Evolutionary conservation across 2,797 vertebrate genomes (phyloP).

Genomic region (Mormyrus hasselquistii): DNA sequence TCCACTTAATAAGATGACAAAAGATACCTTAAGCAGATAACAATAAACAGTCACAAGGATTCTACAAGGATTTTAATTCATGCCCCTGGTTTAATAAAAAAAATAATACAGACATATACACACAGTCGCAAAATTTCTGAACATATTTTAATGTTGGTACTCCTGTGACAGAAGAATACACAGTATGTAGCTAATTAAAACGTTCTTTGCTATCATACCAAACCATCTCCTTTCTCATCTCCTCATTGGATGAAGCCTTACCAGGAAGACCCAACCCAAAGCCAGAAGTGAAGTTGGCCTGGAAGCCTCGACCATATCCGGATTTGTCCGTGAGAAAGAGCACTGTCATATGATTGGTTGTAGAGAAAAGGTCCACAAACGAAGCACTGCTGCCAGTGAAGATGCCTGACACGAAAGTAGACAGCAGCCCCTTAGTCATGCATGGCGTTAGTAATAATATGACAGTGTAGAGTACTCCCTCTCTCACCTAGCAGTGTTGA

Average conservation of each 20-base stretch:
- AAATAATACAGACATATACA: background rate
- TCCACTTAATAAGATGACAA: background rate
- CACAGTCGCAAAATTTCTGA: background rate
- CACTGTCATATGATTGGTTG: conserved; percentile 72
- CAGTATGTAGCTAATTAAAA: background rate
- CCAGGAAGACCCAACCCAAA: conserved; percentile 69
- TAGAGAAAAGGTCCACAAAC: conserved; percentile 72
- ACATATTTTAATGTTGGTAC: background rate
- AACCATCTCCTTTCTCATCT: background rate
- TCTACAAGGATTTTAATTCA: background rate
- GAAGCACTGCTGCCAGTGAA: conserved; percentile 52
- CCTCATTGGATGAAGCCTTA: conserved; percentile 36
- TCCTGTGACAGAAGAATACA: background rate
- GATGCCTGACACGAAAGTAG: conserved; percentile 45
- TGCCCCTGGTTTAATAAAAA: background rate
- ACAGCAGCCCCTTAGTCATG: background rate
- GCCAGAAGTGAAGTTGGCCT: conserved; percentile 81
- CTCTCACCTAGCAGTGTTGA: background rate
- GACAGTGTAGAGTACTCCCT: background rate
- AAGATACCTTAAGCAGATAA: background rate
- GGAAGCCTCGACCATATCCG: conserved; percentile 61
- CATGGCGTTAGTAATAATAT: background rate
- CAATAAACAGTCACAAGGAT: background rate
- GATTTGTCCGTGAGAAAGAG: conserved; percentile 54
- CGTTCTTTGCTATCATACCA: background rate